Percentiles rank a stretch among this genome's conserved stretches.
These are phyloP conservation scores for Cossypha dichroa DNA, from an alignment of 2,797 vertebrate genomes.

Conservation along the genomic window DNA sequence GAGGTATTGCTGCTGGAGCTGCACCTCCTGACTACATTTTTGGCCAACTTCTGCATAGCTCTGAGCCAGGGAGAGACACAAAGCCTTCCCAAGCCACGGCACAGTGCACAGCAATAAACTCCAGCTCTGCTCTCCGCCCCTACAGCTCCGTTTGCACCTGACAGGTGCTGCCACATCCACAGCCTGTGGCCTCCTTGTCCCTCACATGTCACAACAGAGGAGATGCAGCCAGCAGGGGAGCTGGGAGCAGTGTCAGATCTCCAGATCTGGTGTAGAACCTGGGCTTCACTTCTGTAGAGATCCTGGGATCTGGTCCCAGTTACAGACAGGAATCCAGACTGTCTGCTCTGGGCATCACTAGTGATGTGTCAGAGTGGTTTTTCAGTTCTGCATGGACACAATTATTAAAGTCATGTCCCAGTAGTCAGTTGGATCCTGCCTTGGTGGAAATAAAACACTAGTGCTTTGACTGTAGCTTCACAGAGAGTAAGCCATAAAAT, in stretches of 20 bases:
- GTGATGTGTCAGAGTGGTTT: background rate
- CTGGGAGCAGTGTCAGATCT: background rate
- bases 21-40: background rate
- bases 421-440: background rate
- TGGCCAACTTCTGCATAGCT: background rate
- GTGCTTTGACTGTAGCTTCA: background rate
- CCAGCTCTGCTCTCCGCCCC: background rate
- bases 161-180: background rate
- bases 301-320: background rate
- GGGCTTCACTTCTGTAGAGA: background rate
- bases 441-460: background rate
- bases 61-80: background rate
- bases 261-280: background rate
- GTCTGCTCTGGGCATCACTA: background rate
- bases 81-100: background rate
- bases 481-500: background rate
- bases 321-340: background rate
- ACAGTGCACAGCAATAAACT: background rate
- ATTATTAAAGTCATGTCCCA: background rate
- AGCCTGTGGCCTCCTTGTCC: background rate
- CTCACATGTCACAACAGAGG: accelerated
- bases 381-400: background rate
- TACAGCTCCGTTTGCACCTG: background rate
- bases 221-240: accelerated
- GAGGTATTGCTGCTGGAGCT: background rate